phyloP scores from a whole-genome alignment of 2,113 vertebrate species.

The Hemiscyllium ocellatum region DNA sequence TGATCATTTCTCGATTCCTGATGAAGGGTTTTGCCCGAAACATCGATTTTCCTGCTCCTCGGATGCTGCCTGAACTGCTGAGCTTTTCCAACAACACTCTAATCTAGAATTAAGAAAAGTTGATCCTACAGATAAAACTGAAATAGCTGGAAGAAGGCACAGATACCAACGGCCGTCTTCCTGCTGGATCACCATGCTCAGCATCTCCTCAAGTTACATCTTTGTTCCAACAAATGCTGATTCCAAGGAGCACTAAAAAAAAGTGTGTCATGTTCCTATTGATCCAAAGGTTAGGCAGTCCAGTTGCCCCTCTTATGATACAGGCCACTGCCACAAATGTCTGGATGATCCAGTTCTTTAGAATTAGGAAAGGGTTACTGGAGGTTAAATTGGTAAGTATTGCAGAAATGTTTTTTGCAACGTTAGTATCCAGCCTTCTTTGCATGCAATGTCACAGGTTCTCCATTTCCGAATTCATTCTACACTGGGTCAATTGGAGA shows the following conservation, averaged over 20 bases:
- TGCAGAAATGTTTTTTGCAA: no score
- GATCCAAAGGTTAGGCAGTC: not conserved
- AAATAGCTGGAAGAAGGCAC: not conserved
- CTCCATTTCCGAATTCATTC: not conserved
- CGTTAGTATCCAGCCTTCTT: not conserved
- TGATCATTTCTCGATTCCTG: no score
- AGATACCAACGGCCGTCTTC: not conserved
- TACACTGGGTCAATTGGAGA: not conserved
- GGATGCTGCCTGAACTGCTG: no score
- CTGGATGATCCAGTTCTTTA: not conserved
- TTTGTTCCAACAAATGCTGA: not conserved
- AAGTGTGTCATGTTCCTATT: not conserved
- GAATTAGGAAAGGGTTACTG: not conserved
- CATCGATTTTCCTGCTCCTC: no score
- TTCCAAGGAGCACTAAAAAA: not conserved
- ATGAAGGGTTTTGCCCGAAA: no score
- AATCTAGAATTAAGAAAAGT: no score
- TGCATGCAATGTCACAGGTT: not conserved
- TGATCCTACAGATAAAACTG: no score
- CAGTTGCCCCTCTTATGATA: not conserved
- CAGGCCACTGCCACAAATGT: not conserved
- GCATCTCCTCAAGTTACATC: not conserved
- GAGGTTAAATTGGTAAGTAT: not conserved
- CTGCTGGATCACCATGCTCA: not conserved
- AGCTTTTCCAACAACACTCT: no score